A percentile compares a stretch with the other conserved stretches of the same genome.
Conservation (phyloP, 2,113 vertebrate species). For the Actenoides hombroni region DNA sequence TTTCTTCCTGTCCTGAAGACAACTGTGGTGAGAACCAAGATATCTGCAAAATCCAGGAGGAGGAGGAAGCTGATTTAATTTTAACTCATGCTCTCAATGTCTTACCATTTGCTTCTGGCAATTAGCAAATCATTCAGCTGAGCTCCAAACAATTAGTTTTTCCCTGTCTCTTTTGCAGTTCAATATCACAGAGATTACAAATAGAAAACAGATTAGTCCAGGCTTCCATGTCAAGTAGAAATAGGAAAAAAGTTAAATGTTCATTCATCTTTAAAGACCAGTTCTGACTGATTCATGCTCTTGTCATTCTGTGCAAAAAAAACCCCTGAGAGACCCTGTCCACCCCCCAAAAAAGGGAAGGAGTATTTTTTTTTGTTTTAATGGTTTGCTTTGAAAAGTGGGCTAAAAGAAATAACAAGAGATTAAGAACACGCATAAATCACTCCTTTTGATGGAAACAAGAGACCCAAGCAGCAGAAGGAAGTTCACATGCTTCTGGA, state of each 20-base stretch:
- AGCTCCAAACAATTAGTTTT: neutral
- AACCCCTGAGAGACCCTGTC: neutral
- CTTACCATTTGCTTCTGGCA: neutral
- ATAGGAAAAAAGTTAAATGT: neutral
- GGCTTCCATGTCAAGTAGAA: neutral
- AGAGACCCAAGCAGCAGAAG: neutral
- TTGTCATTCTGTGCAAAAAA: neutral
- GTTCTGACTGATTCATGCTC: neutral
- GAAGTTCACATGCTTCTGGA: too few species aligned
- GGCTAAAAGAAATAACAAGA: neutral
- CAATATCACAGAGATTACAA: neutral
- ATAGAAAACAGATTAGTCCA: neutral
- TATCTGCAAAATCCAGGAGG: neutral
- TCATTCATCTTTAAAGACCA: neutral
- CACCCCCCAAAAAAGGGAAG: neutral
- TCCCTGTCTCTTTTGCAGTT: neutral
- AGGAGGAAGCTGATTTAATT: neutral
- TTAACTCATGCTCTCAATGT: neutral
- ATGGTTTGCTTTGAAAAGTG: neutral
- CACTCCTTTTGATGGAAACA: rapidly evolving
- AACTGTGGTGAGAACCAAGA: neutral
- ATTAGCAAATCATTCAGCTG: neutral
- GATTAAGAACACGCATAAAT: neutral
- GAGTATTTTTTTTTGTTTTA: neutral
- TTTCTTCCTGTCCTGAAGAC: neutral